Evolutionary conservation across 2,888 invertebrate genomes (phyloP).

Genomic region (Sthenelais limicola): DNA sequence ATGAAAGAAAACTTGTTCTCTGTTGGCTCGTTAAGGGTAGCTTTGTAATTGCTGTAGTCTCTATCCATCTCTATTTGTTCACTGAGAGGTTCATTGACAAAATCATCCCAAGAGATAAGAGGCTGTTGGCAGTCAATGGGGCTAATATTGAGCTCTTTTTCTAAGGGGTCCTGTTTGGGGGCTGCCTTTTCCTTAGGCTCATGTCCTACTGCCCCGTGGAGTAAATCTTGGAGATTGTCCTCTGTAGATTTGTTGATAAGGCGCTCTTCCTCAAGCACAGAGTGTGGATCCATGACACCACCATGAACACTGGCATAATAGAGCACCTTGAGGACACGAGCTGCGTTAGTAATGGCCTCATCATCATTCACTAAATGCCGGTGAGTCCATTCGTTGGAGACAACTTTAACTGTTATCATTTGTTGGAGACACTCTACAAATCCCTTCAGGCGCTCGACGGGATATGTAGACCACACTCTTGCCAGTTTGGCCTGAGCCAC

Average conservation of each 20-base stretch:
- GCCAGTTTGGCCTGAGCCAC: constrained; percentile 86
- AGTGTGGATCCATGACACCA: constrained; percentile 75
- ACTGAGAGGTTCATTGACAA: constrained; percentile 94
- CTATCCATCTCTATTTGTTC: constrained; percentile 94
- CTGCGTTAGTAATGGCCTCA: constrained; percentile 85
- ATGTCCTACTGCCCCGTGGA: constrained; percentile 65
- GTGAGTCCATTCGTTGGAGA: constrained; percentile 78
- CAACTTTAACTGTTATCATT: constrained; percentile 87
- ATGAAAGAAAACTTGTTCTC: constrained; percentile 81
- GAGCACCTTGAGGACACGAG: constrained; percentile 85
- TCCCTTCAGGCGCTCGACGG: constrained; percentile 55
- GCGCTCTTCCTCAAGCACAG: constrained; percentile 51
- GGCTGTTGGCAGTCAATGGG: constrained; percentile 88
- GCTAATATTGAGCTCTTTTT: constrained; percentile 81
- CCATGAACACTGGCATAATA: constrained; percentile 88
- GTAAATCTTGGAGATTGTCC: constrained; percentile 57
- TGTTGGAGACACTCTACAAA: constrained; percentile 80
- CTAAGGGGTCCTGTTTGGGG: constrained; percentile 74
- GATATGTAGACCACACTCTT: constrained; percentile 81
- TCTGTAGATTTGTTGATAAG: constrained; percentile 55
- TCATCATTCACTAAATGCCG: constrained; percentile 87
- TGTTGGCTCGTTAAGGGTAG: constrained; percentile 32
- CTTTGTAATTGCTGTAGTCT: constrained; percentile 90
- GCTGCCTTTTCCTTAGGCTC: constrained; percentile 66
- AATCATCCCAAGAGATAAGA: constrained; percentile 87